Evolutionary conservation across 2,113 vertebrate genomes (phyloP).

Genomic region (Sylvia atricapilla): DNA sequence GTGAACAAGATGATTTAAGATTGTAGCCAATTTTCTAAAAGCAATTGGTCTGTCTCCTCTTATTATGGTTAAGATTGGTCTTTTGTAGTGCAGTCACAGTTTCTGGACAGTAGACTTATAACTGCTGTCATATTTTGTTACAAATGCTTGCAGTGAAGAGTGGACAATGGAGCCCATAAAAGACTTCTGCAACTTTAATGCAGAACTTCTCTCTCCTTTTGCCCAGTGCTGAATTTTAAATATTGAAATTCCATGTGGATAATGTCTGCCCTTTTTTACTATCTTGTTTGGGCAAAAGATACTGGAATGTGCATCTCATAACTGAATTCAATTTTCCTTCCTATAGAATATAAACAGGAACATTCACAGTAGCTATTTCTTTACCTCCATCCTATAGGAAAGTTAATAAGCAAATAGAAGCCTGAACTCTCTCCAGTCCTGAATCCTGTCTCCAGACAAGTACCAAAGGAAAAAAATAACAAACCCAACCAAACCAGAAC

Average conservation of each 20-base stretch:
- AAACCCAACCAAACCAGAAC: neutral
- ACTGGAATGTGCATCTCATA: neutral
- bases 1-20: neutral
- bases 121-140: neutral
- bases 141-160: neutral
- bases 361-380: neutral
- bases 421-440: neutral
- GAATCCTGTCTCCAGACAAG: neutral
- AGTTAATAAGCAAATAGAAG: neutral
- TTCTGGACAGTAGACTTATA: neutral
- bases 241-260: neutral
- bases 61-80: neutral
- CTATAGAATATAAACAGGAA: neutral
- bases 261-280: neutral
- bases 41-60: neutral
- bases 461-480: neutral
- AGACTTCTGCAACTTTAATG: neutral
- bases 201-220: neutral
- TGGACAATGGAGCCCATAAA: neutral
- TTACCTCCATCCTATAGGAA: neutral
- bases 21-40: neutral
- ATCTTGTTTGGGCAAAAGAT: neutral
- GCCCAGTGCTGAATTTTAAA: neutral
- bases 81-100: neutral
- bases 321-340: neutral